Base-by-base conservation (phyloP, 2,797 vertebrate species). In the Podarcis siculus region DNA sequence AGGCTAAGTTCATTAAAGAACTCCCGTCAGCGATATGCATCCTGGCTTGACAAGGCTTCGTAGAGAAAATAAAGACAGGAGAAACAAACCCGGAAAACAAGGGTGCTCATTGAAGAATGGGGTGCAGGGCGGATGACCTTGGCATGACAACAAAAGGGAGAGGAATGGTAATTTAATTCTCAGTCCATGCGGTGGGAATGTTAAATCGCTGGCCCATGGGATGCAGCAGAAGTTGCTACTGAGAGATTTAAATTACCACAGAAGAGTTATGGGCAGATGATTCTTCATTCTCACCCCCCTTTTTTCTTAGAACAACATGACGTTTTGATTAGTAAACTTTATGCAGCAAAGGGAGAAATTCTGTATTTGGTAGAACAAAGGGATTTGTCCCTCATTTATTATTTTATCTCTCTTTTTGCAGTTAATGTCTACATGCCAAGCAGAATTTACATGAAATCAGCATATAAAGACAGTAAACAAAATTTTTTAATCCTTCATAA, bases 1-100 rank as follows among this genome's bases (percentile, higher is more conserved):
- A 87, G 42, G 15, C 21, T 45, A 84, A 86, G 83, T 94, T 94
- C 89, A 89, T 76, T 92, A 67, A n/a, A 87, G 79, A 85, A 64
- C 77, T 39, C 9, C 79, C 86, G 71, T 89, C 90, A 86, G 69
- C 37, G 0, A 32, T 82, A 91, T 86, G 58, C 39, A n/a, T 94
- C 79, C 30, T 85, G 0, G 0, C 45, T 90, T 86, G 73, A 89
- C 72, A 42, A 77, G 71, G 66, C 85, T 89, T 27, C 8, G 12
- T 69, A 81, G 23, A 71, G 6, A 86, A 55, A 83, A 84, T 23
- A 79, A 89, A 32, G 73, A 82, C 55, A 15, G 2, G 39, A 88
- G 32, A 86, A 79, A 19, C 92, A 32, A 90, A 86, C 71, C 71
- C 9, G 15, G 7, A 15, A 67, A 88, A 49, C 45, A 32, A 55